A percentile compares a stretch with the other conserved stretches of the same genome.
These are phyloP conservation scores for Rhopalosiphum nymphaeae DNA, from an alignment of 2,888 invertebrate species.

Conservation along the genomic window DNA sequence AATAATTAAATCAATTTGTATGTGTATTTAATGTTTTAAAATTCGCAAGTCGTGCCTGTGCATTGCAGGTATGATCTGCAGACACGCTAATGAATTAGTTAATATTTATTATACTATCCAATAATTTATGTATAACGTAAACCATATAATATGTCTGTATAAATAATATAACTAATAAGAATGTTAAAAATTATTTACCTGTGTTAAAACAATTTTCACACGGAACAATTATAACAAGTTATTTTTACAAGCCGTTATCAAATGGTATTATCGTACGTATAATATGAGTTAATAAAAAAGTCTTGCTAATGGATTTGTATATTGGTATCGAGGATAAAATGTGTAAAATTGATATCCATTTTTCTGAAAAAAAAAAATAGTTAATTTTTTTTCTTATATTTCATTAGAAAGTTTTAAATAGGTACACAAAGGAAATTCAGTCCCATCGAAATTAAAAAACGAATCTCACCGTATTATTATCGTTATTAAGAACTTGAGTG, in stretches of 20 bases:
- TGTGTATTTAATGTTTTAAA: too few relatives aligned
- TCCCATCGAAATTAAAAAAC: not conserved
- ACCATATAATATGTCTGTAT: not conserved
- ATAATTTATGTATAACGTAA: not conserved
- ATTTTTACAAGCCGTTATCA: not conserved
- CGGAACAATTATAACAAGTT: not conserved
- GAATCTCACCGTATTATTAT: not conserved
- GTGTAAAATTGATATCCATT: not conserved
- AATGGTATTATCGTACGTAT: not conserved
- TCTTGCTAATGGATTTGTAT: not conserved
- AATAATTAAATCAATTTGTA: too few relatives aligned
- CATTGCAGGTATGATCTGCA: too few relatives aligned
- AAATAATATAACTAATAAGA: not conserved
- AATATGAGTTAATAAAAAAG: not conserved
- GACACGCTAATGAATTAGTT: too few relatives aligned
- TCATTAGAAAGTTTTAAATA: not conserved
- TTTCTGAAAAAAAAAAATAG: not conserved
- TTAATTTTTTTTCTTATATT: not conserved
- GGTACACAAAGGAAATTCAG: not conserved
- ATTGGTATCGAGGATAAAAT: not conserved
- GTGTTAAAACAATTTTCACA: not conserved
- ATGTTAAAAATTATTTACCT: slow-evolving; percentile 8
- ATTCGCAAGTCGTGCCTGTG: too few relatives aligned
- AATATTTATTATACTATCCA: not conserved
- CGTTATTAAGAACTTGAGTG: not conserved